Percentiles rank a stretch among this genome's conserved stretches.
Evolutionary conservation across 2,888 invertebrate species (phyloP).

Genomic region (Dexiosoma caninum): DNA sequence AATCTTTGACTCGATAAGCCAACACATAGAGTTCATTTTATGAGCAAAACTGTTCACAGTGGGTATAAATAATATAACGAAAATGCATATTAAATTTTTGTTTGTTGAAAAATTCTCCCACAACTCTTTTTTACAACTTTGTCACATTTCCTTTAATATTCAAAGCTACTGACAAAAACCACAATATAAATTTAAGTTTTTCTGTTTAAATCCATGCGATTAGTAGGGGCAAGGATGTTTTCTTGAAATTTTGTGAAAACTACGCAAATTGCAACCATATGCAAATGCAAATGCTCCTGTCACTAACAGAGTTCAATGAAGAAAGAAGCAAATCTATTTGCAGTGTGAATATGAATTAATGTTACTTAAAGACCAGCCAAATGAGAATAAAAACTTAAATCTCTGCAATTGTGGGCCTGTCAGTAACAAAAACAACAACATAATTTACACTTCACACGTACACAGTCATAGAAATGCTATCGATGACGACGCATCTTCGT

Average conservation of each 20-base stretch:
- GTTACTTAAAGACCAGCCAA: not conserved
- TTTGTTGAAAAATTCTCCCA: no score
- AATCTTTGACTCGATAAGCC: no score
- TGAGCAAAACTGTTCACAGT: no score
- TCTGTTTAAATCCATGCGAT: no score
- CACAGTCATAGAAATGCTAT: not conserved
- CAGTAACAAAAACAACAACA: constrained; percentile 22
- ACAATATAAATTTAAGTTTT: no score
- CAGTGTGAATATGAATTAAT: not conserved
- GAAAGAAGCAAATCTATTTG: not conserved
- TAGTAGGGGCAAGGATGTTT: not conserved
- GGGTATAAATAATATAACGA: no score
- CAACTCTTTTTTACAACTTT: no score
- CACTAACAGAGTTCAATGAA: not conserved
- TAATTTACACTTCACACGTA: not conserved
- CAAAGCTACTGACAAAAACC: no score
- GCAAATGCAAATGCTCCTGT: not conserved
- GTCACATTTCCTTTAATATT: no score
- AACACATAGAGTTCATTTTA: no score
- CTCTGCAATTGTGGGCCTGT: constrained; percentile 17
- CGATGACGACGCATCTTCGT: not conserved
- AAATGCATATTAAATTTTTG: no score
- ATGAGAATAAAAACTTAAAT: constrained; percentile 3
- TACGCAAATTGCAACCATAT: not conserved
- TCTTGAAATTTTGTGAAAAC: not conserved